Percentiles rank a stretch among this genome's conserved stretches.
phyloP scores from a whole-genome alignment of 2,113 vertebrate genomes.

The Chionodraco myersi region DNA sequence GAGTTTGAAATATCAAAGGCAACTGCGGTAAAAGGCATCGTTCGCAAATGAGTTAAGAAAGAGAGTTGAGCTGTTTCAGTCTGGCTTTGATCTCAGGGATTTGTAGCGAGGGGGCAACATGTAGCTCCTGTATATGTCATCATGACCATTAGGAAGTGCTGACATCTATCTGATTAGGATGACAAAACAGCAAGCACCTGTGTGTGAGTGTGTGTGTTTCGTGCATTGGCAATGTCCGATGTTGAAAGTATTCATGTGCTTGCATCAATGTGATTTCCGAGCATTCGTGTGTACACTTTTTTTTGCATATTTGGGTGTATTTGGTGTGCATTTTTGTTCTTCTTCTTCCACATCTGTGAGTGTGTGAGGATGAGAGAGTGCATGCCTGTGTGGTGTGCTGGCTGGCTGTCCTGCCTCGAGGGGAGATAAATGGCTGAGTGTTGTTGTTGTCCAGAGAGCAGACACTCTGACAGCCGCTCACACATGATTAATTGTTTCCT shows the following conservation, averaged over 20 bases:
- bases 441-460: constrained; percentile 84
- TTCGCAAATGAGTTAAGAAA: constrained; percentile 40
- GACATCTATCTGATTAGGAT: constrained; percentile 65
- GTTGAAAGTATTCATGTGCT: constrained; percentile 16
- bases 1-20: constrained; percentile 43
- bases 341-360: constrained; percentile 63
- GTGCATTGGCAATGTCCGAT: neutral
- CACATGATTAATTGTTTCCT: constrained; percentile 88
- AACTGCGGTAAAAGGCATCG: constrained; percentile 10
- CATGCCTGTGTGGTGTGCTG: constrained; percentile 77
- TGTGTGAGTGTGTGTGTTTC: constrained; percentile 20
- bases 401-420: constrained; percentile 73
- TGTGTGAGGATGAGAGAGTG: constrained; percentile 58
- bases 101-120: constrained; percentile 40
- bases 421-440: constrained; percentile 77
- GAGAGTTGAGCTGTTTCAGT: constrained; percentile 44
- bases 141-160: constrained; percentile 62
- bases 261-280: constrained; percentile 47
- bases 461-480: constrained; percentile 83
- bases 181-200: constrained; percentile 57
- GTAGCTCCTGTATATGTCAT: constrained; percentile 60
- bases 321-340: constrained; percentile 40
- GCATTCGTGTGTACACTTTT: constrained; percentile 5
- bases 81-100: constrained; percentile 51
- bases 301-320: constrained; percentile 12